Evolutionary conservation across 2,113 vertebrate genomes (phyloP).

Genomic region (Pontoporia blainvillei): DNA sequence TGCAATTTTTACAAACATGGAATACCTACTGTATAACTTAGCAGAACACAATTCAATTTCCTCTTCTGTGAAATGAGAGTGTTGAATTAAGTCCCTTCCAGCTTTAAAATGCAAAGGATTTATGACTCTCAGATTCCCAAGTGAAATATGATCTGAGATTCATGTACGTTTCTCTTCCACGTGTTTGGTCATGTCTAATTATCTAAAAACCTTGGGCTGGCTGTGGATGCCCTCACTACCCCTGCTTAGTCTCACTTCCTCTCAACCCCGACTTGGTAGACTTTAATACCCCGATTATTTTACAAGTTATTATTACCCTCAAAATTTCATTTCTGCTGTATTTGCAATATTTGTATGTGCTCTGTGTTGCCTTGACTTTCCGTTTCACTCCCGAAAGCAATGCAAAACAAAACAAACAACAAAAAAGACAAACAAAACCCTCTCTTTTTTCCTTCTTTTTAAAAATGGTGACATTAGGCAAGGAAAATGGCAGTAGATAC

Average conservation of each 20-base stretch:
- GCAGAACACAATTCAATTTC: slow-evolving; percentile 47
- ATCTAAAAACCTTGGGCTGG: not conserved
- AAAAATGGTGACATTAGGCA: not conserved
- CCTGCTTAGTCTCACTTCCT: not conserved
- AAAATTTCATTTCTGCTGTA: not conserved
- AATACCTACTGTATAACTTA: not conserved
- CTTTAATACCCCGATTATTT: not conserved
- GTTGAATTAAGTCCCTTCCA: not conserved
- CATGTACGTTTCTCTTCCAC: fast-evolving
- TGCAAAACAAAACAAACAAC: not conserved
- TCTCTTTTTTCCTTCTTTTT: not conserved
- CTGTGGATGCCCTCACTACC: fast-evolving
- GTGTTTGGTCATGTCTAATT: not conserved
- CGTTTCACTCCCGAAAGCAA: not conserved
- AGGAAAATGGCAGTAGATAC: not conserved
- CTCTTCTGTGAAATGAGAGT: slow-evolving; percentile 45
- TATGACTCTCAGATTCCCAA: slow-evolving; percentile 18
- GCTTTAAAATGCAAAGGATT: slow-evolving; percentile 39
- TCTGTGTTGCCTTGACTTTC: not conserved
- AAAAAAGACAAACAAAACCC: not conserved
- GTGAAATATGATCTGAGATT: not conserved
- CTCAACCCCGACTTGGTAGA: not conserved
- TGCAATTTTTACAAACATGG: slow-evolving; percentile 15
- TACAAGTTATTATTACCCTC: not conserved
- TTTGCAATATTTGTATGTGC: not conserved